Evolutionary conservation across 2,113 vertebrate species (phyloP).

Genomic region (Ia io): DNA sequence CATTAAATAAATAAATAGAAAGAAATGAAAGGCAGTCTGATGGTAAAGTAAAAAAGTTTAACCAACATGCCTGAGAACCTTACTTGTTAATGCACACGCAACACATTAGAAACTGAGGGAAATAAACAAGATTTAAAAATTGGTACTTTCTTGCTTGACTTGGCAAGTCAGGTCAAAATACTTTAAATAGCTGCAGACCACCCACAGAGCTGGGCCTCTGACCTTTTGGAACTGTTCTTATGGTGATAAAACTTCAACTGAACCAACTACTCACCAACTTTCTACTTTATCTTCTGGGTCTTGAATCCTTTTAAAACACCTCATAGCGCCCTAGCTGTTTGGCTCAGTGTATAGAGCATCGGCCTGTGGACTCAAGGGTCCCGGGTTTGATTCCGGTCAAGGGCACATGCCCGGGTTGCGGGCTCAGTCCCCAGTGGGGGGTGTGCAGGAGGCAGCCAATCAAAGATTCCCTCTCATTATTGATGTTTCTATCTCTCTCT

Average conservation of each 20-base stretch:
- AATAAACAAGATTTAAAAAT: not conserved
- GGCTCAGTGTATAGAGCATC: no score
- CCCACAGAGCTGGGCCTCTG: not conserved
- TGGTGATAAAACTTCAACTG: not conserved
- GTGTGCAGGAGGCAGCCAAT: no score
- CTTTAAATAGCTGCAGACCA: not conserved
- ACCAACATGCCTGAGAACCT: not conserved
- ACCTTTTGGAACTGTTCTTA: not conserved
- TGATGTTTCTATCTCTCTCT: no score
- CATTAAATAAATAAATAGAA: not conserved
- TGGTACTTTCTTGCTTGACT: not conserved
- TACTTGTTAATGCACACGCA: not conserved
- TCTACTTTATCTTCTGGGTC: not conserved
- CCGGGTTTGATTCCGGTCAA: no score
- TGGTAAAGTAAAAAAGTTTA: constrained; percentile 4
- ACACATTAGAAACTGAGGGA: not conserved
- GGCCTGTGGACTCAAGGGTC: no score
- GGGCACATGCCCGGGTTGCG: no score
- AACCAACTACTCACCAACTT: not conserved
- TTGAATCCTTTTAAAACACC: not conserved
- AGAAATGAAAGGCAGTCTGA: not conserved
- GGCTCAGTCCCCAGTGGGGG: no score
- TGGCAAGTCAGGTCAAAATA: constrained; percentile 19
- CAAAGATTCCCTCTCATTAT: no score
- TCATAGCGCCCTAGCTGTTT: not conserved